Conservation (phyloP, 2,888 invertebrate species). For the Hirudinaria manillensis region DNA sequence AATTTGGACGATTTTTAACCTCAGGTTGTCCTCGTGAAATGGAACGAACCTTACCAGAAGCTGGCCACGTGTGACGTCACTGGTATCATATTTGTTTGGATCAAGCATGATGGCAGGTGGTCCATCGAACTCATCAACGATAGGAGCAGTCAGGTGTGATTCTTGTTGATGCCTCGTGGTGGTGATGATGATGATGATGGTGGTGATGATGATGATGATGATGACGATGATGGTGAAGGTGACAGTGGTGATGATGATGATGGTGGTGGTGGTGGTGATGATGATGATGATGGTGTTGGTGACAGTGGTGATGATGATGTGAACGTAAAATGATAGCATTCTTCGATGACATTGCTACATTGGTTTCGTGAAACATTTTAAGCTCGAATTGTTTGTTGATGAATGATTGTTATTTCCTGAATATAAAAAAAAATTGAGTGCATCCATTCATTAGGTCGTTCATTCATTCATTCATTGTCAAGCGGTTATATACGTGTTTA, state of each 20-base stretch:
- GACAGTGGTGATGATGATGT: not conserved
- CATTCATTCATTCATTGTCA: too few relatives aligned
- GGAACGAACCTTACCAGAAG: constrained; percentile 98
- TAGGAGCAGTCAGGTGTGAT: constrained; percentile 73
- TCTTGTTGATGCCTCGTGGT: not conserved
- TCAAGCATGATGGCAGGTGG: constrained; percentile 95
- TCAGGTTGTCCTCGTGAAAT: constrained; percentile 69
- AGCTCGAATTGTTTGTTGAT: too few relatives aligned
- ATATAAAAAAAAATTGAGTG: too few relatives aligned
- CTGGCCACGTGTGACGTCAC: constrained; percentile 93
- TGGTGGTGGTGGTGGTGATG: constrained; percentile 13
- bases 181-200: constrained; percentile 10
- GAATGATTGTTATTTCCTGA: too few relatives aligned
- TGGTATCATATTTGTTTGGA: constrained; percentile 98
- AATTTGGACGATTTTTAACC: not conserved
- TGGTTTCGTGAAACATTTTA: too few relatives aligned
- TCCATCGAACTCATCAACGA: constrained; percentile 98
- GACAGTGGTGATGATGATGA: constrained; percentile 9
- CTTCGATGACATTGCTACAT: too few relatives aligned
- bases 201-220: constrained; percentile 11
- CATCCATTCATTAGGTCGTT: too few relatives aligned
- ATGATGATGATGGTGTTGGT: constrained; percentile 1
- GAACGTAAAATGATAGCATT: not conserved
- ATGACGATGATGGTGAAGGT: constrained; percentile 10
- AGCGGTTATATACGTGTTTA: too few relatives aligned